Base-by-base conservation (phyloP, 2,888 invertebrate genomes). In the Augochlorella aurata region DNA sequence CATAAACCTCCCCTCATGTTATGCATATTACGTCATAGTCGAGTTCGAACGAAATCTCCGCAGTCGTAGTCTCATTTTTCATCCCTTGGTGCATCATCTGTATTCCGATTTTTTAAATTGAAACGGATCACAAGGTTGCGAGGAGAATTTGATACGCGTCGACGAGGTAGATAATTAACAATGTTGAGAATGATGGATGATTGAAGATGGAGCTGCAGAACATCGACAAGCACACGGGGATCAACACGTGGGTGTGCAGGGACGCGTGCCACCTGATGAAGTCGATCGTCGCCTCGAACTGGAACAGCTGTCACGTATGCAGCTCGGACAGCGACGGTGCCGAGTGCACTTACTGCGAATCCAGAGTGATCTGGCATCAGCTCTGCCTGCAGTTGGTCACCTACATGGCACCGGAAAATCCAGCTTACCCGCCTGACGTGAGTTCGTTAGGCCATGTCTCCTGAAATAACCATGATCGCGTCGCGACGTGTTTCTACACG, bases 311-410 rank as follows among this genome's bases (percentile, higher is more conserved):
- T 83, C 96, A 96, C 87, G 93, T 94, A 21, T 96, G 96, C 90
- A 94, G 82, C 92, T 92, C 88, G 89, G 94, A 90, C 93, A 94
- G 49, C 49, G 47, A 68, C 67, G 67, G 49, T 68, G 67, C 87
- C 47, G 98, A 98, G 92, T 99, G 99, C 92, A 96, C 96, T 74
- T 98, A 97, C 93, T 99, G 99, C 94, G 98, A 98, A 93, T 97
- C 98, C 77, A 96, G 97, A 47, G 97, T 98, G 50, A 97, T 98
- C 94, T 99, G 99, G 97, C 98, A 99, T 94, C 99, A 98, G 93
- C 94, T 99, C 52, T 97, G 97, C 16, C 95, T 97, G 74, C 96
- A 97, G 89, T 94, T 98, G 52, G 96, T 98, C 47, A 96, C 97
- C 84, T 97, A 97, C 88, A 95, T 98, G 91, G 96, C 96, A 73